phyloP scores from a whole-genome alignment of 2,797 vertebrate species.

The Ataeniobius toweri region DNA sequence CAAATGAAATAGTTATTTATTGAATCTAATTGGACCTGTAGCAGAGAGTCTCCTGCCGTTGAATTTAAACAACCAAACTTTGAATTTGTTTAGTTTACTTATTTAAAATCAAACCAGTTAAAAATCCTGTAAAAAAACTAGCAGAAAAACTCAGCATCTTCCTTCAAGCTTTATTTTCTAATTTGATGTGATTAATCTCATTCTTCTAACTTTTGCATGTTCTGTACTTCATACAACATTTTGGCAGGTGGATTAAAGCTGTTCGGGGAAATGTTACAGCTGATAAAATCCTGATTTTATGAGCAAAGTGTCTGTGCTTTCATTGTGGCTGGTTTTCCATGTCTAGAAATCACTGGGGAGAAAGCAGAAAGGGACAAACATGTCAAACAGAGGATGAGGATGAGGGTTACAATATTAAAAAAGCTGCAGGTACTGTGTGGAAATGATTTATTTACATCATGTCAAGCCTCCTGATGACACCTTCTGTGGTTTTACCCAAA shows the following conservation, averaged over 20 bases:
- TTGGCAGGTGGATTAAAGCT: not conserved
- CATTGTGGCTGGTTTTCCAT: not conserved
- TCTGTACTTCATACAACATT: not conserved
- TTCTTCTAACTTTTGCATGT: too few species aligned
- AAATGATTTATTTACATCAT: not conserved
- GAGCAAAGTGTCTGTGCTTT: not conserved
- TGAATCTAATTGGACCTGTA: not conserved
- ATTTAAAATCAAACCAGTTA: not conserved
- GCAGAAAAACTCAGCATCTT: not conserved
- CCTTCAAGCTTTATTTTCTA: not conserved
- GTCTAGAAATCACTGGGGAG: not conserved
- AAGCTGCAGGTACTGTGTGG: not conserved
- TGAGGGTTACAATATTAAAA: not conserved
- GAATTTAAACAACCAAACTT: not conserved
- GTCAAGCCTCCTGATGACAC: not conserved
- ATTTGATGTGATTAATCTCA: not conserved
- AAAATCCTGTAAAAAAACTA: not conserved
- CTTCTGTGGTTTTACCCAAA: not conserved
- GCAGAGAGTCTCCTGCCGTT: not conserved
- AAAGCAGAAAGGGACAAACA: not conserved
- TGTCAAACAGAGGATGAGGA: not conserved
- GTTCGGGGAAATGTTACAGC: not conserved
- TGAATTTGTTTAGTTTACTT: not conserved
- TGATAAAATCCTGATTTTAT: not conserved
- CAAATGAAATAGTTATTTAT: not conserved